Evolutionary conservation across 2,888 invertebrate species (phyloP).

Genomic region (Sylvicola cinctus): DNA sequence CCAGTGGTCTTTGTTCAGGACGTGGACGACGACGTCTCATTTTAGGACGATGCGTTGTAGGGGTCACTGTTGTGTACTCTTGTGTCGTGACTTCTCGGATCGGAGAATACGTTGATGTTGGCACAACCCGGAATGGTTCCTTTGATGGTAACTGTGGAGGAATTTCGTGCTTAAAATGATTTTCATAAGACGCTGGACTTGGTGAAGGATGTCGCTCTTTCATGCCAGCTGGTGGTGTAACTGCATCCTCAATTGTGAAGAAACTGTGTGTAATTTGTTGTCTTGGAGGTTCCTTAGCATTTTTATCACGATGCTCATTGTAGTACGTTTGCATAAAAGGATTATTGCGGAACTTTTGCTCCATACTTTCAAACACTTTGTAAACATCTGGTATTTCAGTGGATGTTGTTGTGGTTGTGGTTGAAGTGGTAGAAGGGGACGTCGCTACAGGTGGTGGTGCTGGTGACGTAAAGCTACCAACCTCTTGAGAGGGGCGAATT

Average conservation of each 20-base stretch:
- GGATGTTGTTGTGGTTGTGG: constrained; percentile 3
- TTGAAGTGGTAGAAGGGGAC: constrained; percentile 6
- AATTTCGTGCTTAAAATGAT: no score
- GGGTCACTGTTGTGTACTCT: neutral
- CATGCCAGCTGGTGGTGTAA: constrained; percentile 6
- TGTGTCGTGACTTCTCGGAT: constrained; percentile 1
- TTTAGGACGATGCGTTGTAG: neutral
- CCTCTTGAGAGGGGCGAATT: no score
- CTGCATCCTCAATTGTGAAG: constrained; percentile 11
- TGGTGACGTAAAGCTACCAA: neutral
- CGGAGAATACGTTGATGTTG: no score
- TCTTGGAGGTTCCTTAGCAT: constrained; percentile 1
- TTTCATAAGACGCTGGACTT: no score
- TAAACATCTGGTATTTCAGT: neutral
- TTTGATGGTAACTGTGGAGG: no score
- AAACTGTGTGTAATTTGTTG: constrained; percentile 7
- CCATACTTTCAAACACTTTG: no score
- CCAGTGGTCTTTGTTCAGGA: neutral
- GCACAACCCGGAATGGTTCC: no score
- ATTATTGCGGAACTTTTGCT: no score
- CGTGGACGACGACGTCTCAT: neutral
- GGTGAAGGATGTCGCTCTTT: no score
- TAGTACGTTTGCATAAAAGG: neutral
- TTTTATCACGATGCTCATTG: constrained; percentile 2
- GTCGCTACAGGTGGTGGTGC: constrained; percentile 7